Percentiles rank a stretch among this genome's conserved stretches.
phyloP scores from a whole-genome alignment of 1,140 invertebrate species.

The Melipona quadrifasciata region DNA sequence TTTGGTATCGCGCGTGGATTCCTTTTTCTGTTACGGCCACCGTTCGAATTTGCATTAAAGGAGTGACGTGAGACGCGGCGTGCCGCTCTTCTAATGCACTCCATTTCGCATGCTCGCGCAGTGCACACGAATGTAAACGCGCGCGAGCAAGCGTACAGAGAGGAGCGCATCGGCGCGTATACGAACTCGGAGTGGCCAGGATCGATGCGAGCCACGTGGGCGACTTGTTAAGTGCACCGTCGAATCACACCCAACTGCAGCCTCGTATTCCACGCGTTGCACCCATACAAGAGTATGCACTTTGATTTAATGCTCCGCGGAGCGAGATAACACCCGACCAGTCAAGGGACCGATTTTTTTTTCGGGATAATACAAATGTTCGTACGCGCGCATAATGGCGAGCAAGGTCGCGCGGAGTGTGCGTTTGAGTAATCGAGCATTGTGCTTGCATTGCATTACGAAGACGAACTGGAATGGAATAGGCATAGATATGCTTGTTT shows the following conservation, averaged over 20 bases:
- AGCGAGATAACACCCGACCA: slow-evolving; percentile 50
- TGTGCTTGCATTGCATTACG: slow-evolving; percentile 36
- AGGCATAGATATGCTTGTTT: slow-evolving; percentile 43
- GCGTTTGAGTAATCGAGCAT: slow-evolving; percentile 43
- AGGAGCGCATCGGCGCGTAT: not conserved
- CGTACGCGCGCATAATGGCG: slow-evolving; percentile 25
- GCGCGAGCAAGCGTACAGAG: not conserved
- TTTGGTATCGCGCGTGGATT: slow-evolving; percentile 41
- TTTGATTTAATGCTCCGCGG: slow-evolving; percentile 60
- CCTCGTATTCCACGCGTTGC: slow-evolving; percentile 35
- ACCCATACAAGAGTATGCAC: slow-evolving; percentile 54
- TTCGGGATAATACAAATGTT: slow-evolving; percentile 47
- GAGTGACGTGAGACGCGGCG: slow-evolving; percentile 42
- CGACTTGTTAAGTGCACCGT: slow-evolving; percentile 69
- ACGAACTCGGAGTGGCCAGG: slow-evolving; percentile 2
- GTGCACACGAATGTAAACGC: not conserved
- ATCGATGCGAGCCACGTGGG: slow-evolving; percentile 62
- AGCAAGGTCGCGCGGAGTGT: slow-evolving; percentile 45
- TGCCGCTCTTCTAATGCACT: slow-evolving; percentile 46
- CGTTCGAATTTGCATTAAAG: slow-evolving; percentile 49
- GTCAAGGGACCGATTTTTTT: slow-evolving; percentile 32
- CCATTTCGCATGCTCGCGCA: slow-evolving; percentile 1
- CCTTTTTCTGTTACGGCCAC: slow-evolving; percentile 32
- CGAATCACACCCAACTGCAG: slow-evolving; percentile 62
- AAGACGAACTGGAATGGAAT: slow-evolving; percentile 38